A percentile compares a stretch with the other conserved stretches of the same genome.
Evolutionary conservation across 64 coral and sea anemone genomes (phyloP).

Genomic region (Pocillopora verrucosa): DNA sequence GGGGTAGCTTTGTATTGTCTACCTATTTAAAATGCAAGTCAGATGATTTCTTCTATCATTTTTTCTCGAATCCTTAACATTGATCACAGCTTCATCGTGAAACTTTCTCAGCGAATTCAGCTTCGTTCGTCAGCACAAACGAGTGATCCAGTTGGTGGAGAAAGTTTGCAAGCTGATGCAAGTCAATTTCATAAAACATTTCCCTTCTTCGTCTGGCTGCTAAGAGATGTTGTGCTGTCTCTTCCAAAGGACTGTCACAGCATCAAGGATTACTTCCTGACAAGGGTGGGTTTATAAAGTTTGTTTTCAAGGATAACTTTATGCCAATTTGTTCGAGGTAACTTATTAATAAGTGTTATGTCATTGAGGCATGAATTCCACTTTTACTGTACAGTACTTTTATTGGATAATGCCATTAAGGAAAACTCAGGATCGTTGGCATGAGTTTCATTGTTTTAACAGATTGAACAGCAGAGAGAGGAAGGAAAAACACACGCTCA

Average conservation of each 20-base stretch:
- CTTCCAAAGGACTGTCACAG: conserved; percentile 56
- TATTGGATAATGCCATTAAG: too few relatives aligned
- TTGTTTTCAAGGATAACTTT: too few relatives aligned
- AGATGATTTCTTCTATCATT: neutral
- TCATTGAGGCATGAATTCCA: too few relatives aligned
- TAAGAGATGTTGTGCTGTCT: conserved; percentile 71
- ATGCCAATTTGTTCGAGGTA: neutral
- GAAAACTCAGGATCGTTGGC: too few relatives aligned
- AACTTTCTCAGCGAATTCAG: conserved; percentile 85
- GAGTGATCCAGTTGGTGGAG: too few relatives aligned
- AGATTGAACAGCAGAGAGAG: too few relatives aligned
- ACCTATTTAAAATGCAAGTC: neutral
- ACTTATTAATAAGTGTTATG: neutral
- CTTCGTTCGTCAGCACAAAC: conserved; percentile 39
- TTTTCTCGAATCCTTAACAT: neutral
- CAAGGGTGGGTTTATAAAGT: conserved; percentile 22
- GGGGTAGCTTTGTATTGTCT: neutral
- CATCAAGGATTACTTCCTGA: conserved; percentile 78
- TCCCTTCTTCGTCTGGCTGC: conserved; percentile 76
- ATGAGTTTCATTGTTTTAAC: too few relatives aligned
- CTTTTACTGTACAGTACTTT: too few relatives aligned
- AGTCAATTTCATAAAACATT: conserved; percentile 63
- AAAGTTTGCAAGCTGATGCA: conserved; percentile 12
- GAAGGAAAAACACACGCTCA: too few relatives aligned
- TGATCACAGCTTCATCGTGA: conserved; percentile 57